These are phyloP conservation scores for Mola mola DNA, from an alignment of 2,113 vertebrate genomes.

Conservation along the genomic window DNA sequence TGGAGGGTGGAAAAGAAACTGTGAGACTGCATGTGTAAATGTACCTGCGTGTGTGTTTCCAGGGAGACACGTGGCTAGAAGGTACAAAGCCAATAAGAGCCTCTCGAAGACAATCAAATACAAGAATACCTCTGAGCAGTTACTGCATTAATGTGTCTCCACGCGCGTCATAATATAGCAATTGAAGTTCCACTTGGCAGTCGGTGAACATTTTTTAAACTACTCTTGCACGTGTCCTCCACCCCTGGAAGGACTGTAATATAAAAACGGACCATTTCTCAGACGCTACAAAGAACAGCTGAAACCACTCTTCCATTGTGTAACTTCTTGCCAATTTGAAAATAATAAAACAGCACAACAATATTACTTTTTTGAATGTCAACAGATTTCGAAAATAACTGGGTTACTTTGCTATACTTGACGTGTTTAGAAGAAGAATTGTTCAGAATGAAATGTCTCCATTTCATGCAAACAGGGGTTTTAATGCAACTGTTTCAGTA, in stretches of 20 bases:
- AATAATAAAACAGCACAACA: no score
- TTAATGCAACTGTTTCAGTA: no score
- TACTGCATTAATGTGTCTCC: slow-evolving; percentile 42
- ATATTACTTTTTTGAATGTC: no score
- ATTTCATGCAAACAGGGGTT: background rate
- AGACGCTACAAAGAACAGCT: background rate
- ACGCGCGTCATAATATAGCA: slow-evolving; percentile 20
- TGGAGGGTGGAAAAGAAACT: slow-evolving; percentile 59
- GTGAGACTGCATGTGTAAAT: slow-evolving; percentile 25
- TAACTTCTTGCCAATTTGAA: background rate
- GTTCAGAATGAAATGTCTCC: no score
- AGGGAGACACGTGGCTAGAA: slow-evolving; percentile 36
- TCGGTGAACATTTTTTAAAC: slow-evolving; percentile 20
- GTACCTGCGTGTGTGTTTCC: slow-evolving; percentile 17
- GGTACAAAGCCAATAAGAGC: slow-evolving; percentile 54
- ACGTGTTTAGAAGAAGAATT: background rate
- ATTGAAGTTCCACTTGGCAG: slow-evolving; percentile 37
- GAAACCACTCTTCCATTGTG: background rate
- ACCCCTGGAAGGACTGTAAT: background rate
- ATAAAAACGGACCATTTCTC: slow-evolving; percentile 2
- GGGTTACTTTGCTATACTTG: background rate
- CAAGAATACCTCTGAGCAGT: slow-evolving; percentile 28
- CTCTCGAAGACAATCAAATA: slow-evolving; percentile 43
- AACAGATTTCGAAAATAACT: no score
- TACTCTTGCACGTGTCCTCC: slow-evolving; percentile 4